Base-by-base conservation (phyloP, 2,113 vertebrate genomes). In the Mesoclemmys tuberculata region DNA sequence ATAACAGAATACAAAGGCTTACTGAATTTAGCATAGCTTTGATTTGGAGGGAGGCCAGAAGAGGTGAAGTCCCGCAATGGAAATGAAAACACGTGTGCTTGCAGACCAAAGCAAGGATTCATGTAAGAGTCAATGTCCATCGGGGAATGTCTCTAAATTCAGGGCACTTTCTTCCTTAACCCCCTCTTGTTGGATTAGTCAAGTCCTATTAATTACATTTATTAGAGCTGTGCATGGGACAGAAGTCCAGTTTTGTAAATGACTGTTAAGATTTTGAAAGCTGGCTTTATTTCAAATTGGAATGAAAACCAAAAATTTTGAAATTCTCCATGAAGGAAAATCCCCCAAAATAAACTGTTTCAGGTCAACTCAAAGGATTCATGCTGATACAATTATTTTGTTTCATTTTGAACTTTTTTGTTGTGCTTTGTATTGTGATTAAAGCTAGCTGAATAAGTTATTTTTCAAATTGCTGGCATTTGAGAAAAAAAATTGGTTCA, bases 81-180 rank as follows among this genome's bases (percentile, higher is more conserved):
- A 83, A 96, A 96, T 89, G 58, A 77, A 90, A 93, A 38, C 16
- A 6, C 35, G 71, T 18, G 48, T 44, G 88, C 74, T 92, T 74
- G 55, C 10, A 90, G 44, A 93, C 92, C 54, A 68, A 94, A 93
- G 35, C 74, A 84, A 93, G 82, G 82, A 93, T 96, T 96, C 96
- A 94, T 51, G 5, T 90, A 92, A 84, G 78, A 88, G 89, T 48
- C 87, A 90, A 61, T 75, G 79, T 44, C 92, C 84, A 90, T 90
- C 0, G 1, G 27, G 35, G 84, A 94, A 91, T 41, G 86, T 80
- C 80, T 89, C 64, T 81, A 88, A 77, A 21, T 92, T 93, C 68
- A 93, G 85, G 90, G 52, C 27, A 35, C 26, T 83, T 26, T 35
- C 8, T 84, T 78, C 75, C n/a, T 24, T 8, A 82, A 41, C 2